Conservation (phyloP, 1,140 invertebrate species). For the Fopius arisanus region DNA sequence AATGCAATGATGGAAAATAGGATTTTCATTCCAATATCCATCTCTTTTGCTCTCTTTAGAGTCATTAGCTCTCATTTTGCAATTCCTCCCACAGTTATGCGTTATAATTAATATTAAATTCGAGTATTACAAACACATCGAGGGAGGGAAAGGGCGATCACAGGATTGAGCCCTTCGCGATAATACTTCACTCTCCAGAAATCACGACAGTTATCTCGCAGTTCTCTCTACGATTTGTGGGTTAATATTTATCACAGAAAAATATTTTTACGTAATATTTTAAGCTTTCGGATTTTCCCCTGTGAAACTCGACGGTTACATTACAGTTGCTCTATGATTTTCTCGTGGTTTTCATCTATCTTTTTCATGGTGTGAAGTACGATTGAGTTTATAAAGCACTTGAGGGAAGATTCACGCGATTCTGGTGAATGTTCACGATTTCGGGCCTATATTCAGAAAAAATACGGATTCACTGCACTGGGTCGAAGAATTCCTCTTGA, state of each 20-base stretch:
- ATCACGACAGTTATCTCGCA: slow-evolving; percentile 10
- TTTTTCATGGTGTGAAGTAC: slow-evolving; percentile 41
- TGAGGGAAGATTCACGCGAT: slow-evolving; percentile 58
- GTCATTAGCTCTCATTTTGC: background rate
- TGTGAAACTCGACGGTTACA: background rate
- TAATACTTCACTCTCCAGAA: background rate
- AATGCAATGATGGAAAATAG: background rate
- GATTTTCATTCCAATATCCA: background rate
- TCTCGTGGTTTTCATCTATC: background rate
- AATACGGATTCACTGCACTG: no score
- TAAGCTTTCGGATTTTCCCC: slow-evolving; percentile 30
- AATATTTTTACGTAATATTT: slow-evolving; percentile 57
- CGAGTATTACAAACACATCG: background rate
- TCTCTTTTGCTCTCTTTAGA: background rate
- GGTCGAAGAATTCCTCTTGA: slow-evolving; percentile 14
- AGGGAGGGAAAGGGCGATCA: background rate
- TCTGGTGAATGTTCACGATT: slow-evolving; percentile 43
- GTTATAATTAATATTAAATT: slow-evolving; percentile 7
- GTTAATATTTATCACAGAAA: slow-evolving; percentile 61
- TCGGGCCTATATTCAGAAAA: background rate
- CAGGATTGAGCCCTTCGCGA: background rate
- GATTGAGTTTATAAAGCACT: slow-evolving; percentile 60
- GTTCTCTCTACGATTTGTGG: slow-evolving; percentile 31
- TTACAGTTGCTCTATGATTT: background rate
- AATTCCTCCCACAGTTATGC: background rate